phyloP scores from a whole-genome alignment of 2,797 vertebrate genomes.

The Clamator glandarius region DNA sequence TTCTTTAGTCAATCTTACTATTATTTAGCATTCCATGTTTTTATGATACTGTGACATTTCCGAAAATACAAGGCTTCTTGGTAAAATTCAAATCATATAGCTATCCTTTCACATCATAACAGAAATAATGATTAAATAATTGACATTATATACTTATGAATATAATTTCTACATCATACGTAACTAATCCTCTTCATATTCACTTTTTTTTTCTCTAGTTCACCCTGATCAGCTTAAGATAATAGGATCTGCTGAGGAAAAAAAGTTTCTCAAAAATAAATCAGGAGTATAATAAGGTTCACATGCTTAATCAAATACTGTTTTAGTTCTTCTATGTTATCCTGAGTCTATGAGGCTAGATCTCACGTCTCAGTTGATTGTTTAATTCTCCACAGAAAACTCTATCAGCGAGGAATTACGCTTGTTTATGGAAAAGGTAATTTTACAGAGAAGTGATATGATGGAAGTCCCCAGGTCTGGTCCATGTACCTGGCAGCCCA shows the following conservation, averaged over 20 bases:
- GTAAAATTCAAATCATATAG: not conserved
- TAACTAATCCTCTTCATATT: not conserved
- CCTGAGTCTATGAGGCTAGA: not conserved
- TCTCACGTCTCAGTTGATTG: not conserved
- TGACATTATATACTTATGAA: not conserved
- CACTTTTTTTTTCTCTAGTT: not conserved
- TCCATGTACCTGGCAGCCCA: not conserved
- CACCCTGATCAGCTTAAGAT: not conserved
- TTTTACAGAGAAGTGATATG: not conserved
- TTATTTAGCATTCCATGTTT: not conserved
- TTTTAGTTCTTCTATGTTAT: not conserved
- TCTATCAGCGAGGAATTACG: not conserved
- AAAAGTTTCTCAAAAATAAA: not conserved
- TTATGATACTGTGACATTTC: not conserved
- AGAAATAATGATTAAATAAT: not conserved
- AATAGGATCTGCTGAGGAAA: not conserved
- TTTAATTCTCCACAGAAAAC: not conserved
- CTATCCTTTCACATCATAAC: not conserved
- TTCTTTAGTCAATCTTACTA: not conserved
- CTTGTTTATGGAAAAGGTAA: accelerated
- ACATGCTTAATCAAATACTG: not conserved
- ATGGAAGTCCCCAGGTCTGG: not conserved
- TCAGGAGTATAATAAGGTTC: not conserved
- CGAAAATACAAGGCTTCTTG: conserved; percentile 8
- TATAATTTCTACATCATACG: not conserved